Base-by-base conservation (phyloP, 1,140 invertebrate genomes). In the Piezodorus guildinii region DNA sequence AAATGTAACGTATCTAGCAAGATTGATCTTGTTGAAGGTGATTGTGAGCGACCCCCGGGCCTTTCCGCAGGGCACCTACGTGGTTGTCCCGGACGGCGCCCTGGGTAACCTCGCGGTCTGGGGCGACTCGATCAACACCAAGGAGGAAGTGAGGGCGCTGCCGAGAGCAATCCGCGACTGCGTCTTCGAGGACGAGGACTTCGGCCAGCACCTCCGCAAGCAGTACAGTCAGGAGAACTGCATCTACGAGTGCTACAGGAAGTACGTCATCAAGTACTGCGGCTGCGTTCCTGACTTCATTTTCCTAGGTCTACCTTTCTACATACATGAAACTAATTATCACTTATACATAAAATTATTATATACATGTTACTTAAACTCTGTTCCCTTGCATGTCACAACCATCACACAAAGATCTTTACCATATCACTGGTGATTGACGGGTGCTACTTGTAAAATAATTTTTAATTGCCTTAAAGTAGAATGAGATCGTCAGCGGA, bases 201-300 rank as follows among this genome's bases (percentile, higher is more conserved):
- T 23, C 6, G 54, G 27, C 6, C 54, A 58, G 16, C 19, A 27
- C 3, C 16, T 65, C n/a, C 62, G 61, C 2, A 46, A 51, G 2
- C 60, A 63, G 16, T 73, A 73, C 27, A 21, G 51, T 12, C 61
- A 67, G 14, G 23, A 64, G 6, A 71, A 70, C 65, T 73, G 72
- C 46, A 62, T 66, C 45, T 61, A 62, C 12, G 62, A 67, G 46
- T 73, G 72, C 54, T 63, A 63, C 19, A 64, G 64, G 45, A 49
- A 68, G 34, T 66, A 69, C 30, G 54, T 65, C 12, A 23, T 63
- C 0, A 46, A 67, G 19, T 64, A 69, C 21, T 73, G 72, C 63
- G 68, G 69, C 27, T 73, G 72, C 65, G 67, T 65, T 27, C 64
- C 70, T 0, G 67, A 69, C 51, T 70, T 71, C 58, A 64, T 71